These are phyloP conservation scores for Lethocerus indicus DNA, from an alignment of 1,140 invertebrate species.

Conservation along the genomic window DNA sequence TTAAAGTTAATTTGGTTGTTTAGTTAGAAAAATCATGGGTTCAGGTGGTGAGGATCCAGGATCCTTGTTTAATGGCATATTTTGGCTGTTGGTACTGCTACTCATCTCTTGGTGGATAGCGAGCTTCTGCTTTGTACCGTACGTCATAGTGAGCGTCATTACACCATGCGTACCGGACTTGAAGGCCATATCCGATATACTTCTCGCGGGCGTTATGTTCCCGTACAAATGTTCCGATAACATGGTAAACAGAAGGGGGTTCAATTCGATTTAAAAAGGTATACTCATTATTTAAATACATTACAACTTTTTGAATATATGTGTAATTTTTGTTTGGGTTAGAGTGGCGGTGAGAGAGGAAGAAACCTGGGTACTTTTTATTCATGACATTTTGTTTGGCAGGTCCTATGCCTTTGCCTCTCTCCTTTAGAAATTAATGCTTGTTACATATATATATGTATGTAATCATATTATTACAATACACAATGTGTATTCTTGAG, in stretches of 20 bases:
- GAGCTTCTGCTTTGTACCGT: constrained; percentile 29
- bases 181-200: constrained; percentile 21
- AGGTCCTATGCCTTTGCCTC: no score
- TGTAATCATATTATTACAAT: no score
- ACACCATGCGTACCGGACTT: constrained; percentile 30
- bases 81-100: constrained; percentile 33
- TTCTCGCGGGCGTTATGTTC: constrained; percentile 25
- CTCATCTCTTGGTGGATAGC: constrained; percentile 31
- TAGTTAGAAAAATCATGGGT: no score
- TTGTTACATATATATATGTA: no score
- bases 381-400: no score
- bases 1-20: no score
- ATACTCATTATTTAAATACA: background rate
- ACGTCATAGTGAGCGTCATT: constrained; percentile 30
- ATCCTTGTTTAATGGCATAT: constrained; percentile 20
- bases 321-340: no score
- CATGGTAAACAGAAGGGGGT: constrained; percentile 21
- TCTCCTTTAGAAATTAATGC: no score
- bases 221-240: constrained; percentile 24
- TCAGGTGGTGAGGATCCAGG: no score
- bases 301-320: background rate
- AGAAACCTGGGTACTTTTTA: no score
- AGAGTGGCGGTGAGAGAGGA: no score
- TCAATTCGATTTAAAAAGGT: constrained; percentile 5
- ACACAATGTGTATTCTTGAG: no score